A percentile compares a stretch with the other conserved stretches of the same genome.
Conservation (phyloP, 2,113 vertebrate species). For the Mormyrus iriodes region DNA sequence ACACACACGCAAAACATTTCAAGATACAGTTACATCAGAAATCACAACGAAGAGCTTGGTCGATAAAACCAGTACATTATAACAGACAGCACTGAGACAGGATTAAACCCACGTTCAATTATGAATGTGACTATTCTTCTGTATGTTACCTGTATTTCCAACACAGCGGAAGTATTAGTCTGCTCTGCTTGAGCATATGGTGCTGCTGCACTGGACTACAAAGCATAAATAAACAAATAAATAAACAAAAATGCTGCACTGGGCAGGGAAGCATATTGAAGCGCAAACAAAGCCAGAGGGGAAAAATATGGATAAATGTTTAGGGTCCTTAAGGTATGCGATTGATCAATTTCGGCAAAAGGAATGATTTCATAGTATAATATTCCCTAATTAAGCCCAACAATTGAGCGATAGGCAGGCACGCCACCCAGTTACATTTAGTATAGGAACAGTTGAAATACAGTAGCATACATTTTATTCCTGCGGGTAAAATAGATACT, state of each 20-base stretch:
- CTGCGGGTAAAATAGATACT: neutral
- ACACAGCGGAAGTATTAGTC: neutral
- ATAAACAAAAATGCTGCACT: neutral
- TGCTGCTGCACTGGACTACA: neutral
- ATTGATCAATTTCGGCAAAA: neutral
- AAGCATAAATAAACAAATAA: constrained; percentile 1
- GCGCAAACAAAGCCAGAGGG: constrained; percentile 36
- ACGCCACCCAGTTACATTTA: neutral
- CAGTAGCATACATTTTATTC: neutral
- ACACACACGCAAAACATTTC: neutral
- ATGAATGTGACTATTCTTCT: neutral
- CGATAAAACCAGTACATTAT: neutral
- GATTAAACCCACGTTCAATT: neutral
- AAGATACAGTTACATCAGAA: neutral
- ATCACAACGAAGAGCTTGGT: neutral
- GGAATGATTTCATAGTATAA: neutral
- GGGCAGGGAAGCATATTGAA: neutral
- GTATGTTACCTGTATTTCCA: neutral
- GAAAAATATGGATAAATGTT: constrained; percentile 42
- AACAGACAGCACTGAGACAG: neutral
- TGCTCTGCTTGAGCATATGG: neutral
- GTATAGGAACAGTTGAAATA: neutral
- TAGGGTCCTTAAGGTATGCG: neutral
- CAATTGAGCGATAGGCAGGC: neutral
- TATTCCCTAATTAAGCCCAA: neutral